phyloP scores from a whole-genome alignment of 2,888 invertebrate genomes.

The Scelioninae gen. 1 region DNA sequence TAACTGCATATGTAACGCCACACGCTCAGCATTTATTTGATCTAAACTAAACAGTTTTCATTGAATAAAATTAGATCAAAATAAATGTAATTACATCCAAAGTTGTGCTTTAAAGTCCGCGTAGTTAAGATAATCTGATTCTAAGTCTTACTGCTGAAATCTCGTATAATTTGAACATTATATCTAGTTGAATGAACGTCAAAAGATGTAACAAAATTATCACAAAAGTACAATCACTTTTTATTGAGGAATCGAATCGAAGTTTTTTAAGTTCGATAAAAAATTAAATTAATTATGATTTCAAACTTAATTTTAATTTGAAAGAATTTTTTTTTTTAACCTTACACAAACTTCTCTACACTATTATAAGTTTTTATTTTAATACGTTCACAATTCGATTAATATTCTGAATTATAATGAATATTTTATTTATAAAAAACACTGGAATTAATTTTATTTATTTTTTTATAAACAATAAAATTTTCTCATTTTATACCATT shows the following conservation, averaged over 20 bases:
- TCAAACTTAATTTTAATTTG: not conserved
- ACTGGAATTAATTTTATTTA: no score
- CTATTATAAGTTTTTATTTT: not conserved
- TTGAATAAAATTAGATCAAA: conserved; percentile 22
- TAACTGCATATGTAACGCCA: not conserved
- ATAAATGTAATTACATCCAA: conserved; percentile 31
- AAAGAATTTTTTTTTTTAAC: not conserved
- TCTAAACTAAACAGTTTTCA: conserved; percentile 15
- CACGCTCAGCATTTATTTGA: conserved; percentile 12
- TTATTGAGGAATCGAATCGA: not conserved
- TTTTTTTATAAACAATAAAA: no score
- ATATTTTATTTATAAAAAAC: no score
- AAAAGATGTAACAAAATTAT: conserved; percentile 38
- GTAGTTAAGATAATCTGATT: conserved; percentile 27
- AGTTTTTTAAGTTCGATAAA: not conserved
- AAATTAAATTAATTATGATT: not conserved
- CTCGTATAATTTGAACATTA: conserved; percentile 32
- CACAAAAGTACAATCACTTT: conserved; percentile 18
- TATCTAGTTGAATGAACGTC: conserved; percentile 34
- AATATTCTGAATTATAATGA: no score
- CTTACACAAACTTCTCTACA: not conserved
- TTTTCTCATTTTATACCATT: no score
- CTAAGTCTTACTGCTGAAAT: conserved; percentile 18
- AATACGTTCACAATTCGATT: no score
- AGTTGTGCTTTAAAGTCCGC: conserved; percentile 22